Base-by-base conservation (phyloP, 2,113 vertebrate genomes). In the Motacilla tschutschensis region DNA sequence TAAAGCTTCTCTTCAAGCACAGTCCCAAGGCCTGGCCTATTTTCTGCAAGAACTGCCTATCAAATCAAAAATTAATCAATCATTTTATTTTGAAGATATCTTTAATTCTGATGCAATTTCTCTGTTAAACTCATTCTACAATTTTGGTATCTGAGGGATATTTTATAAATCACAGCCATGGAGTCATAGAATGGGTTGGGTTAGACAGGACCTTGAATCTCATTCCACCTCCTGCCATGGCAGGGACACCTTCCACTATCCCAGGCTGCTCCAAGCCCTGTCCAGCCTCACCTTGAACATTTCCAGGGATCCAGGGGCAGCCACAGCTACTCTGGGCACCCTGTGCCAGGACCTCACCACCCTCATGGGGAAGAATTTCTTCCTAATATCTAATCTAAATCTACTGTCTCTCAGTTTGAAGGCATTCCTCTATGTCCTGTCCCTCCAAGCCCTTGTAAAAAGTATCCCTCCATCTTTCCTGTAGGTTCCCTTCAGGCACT, bases 241-340 rank as follows among this genome's bases (percentile, higher is more conserved):
- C 57, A 77, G 43, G 21, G 33, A 60, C 47, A 41, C 14, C 11
- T 54, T 2, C 71, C 55, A 60, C 16, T 8, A 0, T 14, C 40
- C 40, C 55, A 47, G 33, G n/a, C 0, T 36, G 18, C n/a, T 85
- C 74, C 63, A 9, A 62, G 17, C 7, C 17, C 16, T 0, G 0
- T 7, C 64, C 57, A 57, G 1, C 28, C n/a, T 38, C 26, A 8
- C 22, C 66, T 38, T 28, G 66, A 22, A 3, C 66, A 64, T 15
- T n/a, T 0, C 50, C 26, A 64, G 26, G n/a, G 43, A 57, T 43
- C 14, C 41, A 57, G 26, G n/a, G 43, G 22, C 43, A 78, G 17
- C 65, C 65, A 7, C 41, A 85, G 50, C 41, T 71, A 2, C 57
- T 26, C 31, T 63, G 57, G 5, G 31, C 12, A 70, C 0, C 35